Evolutionary conservation across 1,140 invertebrate genomes (phyloP).

Genomic region (Brachionus calyciflorus): DNA sequence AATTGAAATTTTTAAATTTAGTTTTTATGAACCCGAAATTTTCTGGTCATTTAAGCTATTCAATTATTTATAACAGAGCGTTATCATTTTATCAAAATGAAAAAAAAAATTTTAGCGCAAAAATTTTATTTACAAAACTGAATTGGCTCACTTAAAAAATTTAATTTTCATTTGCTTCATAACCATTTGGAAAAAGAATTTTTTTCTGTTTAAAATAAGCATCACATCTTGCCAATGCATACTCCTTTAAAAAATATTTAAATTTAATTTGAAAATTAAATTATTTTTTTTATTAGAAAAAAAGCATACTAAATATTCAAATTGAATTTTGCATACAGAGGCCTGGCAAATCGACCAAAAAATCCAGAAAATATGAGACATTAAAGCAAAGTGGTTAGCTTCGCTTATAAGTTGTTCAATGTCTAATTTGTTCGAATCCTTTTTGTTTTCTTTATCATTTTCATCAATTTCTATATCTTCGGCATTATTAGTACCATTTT

Average conservation of each 20-base stretch:
- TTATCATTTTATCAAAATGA: no score
- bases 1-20: neutral
- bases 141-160: neutral
- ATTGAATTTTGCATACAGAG: conserved; percentile 15
- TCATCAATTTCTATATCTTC: conserved; percentile 6
- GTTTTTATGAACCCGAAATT: no score
- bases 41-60: no score
- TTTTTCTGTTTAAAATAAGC: conserved; percentile 45
- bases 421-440: neutral
- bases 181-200: conserved; percentile 30
- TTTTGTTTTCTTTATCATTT: neutral
- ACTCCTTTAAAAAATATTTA: conserved; percentile 27
- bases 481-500: neutral
- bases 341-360: conserved; percentile 39
- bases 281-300: neutral
- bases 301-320: conserved; percentile 32
- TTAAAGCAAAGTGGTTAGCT: conserved; percentile 42
- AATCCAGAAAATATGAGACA: conserved; percentile 40
- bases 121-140: conserved; percentile 25
- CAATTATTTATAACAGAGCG: no score
- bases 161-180: neutral
- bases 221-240: conserved; percentile 29
- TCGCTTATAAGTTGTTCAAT: conserved; percentile 15
- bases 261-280: neutral
- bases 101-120: no score